Base-by-base conservation (phyloP, 2,888 invertebrate genomes). In the Cordylochernes scorpioides region DNA sequence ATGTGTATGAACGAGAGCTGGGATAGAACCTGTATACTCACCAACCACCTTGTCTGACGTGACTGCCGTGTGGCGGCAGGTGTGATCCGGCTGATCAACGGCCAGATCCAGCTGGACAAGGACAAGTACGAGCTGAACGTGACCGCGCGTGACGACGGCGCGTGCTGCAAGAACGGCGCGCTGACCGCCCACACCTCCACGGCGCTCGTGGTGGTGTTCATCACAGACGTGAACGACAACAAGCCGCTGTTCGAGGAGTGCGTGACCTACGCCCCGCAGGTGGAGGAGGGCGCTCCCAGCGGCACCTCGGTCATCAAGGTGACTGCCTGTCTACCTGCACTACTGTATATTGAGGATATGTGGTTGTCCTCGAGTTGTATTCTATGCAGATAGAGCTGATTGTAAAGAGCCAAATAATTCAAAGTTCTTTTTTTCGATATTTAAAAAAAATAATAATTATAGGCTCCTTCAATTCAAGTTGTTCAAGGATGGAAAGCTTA, bases 101-200 rank as follows among this genome's bases (percentile, higher is more conserved):
- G 78, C 49, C 67, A 71, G 4, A 84, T 84, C 41, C 67, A 73
- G 1, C 56, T 86, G 40, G 84, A 84, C 49, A 64, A 77, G 39
- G 84, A 86, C 51, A 86, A 86, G 52, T 91, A 91, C 50, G 82
- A 82, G 50, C 55, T 97, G 33, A 94, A 91, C 51, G 86, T 97
- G 6, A 86, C 88, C 0, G 94, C 94, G 3, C 68, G 78, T 60
- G 97, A 97, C 50, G 94, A 97, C 51, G 94, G 94, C 1, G 74
- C 80, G 2, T 97, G 94, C 51, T 97, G 94, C 51, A 72, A 71
- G 9, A 74, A 78, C 40, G 80, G 78, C 3, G 74, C 73, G 42
- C 62, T 67, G 2, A 75, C 73, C 0, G 74, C 78, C 42, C 82
- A 86, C 49, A 82, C 84, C 0, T 82, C 78, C 27, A 82, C 84